Conservation (phyloP, 1,140 invertebrate genomes). For the Zelostemma sp. region DNA sequence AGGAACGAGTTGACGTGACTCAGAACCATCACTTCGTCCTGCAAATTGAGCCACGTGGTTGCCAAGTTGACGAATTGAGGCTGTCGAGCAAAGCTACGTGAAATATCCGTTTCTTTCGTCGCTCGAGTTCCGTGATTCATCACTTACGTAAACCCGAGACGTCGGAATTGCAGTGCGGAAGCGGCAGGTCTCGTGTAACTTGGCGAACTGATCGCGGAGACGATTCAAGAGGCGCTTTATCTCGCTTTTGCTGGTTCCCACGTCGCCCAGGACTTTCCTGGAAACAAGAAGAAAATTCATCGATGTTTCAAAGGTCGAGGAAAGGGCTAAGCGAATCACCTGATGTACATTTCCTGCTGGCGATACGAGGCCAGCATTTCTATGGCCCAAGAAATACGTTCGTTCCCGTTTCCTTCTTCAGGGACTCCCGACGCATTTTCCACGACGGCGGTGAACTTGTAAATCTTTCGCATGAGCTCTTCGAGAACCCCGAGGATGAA, state of each 20-base stretch:
- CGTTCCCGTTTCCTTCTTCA: conserved; percentile 32
- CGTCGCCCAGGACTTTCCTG: conserved; percentile 72
- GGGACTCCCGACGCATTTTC: conserved; percentile 62
- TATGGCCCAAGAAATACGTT: conserved; percentile 68
- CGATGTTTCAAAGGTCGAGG: too few species aligned
- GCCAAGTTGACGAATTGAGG: conserved; percentile 76
- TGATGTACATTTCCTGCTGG: conserved; percentile 74
- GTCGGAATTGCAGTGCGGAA: conserved; percentile 75
- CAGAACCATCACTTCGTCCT: conserved; percentile 75
- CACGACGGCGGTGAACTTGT: conserved; percentile 73
- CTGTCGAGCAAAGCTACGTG: conserved; percentile 59
- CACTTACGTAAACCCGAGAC: conserved; percentile 75
- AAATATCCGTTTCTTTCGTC: not conserved
- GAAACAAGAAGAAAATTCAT: conserved; percentile 43
- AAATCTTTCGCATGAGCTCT: conserved; percentile 73
- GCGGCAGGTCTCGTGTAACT: conserved; percentile 73
- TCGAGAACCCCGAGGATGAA: conserved; percentile 71
- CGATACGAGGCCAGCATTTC: conserved; percentile 72
- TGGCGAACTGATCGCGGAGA: conserved; percentile 66
- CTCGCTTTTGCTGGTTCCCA: conserved; percentile 68
- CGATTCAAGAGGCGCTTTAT: conserved; percentile 64
- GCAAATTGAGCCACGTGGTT: conserved; percentile 74
- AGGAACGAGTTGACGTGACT: conserved; percentile 73
- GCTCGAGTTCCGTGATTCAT: not conserved
- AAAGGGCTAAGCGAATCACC: too few species aligned